Evolutionary conservation across 1,140 invertebrate species (phyloP), one percentile per base, ranked within the genome.

Genomic region (Pogonomyrmex barbatus): DNA sequence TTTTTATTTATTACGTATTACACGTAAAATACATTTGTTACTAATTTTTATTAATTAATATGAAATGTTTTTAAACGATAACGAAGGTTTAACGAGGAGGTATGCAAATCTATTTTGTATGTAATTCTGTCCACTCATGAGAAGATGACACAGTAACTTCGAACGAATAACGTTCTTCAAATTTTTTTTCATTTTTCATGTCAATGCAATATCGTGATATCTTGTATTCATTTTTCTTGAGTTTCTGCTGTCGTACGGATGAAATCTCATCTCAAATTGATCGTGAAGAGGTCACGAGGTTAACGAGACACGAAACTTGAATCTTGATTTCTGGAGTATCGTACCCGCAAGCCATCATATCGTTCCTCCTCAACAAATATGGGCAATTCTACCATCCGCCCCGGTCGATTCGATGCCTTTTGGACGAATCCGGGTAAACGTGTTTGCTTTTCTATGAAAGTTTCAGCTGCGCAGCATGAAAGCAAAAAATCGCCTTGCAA

Each of bases 291-390:
- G 45, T 77, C 24, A 65, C 24, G 10, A 50, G 39, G 73, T 79
- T 85, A 85, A 85, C 75, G 83, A 79, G 52, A 85, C 58, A 42
- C 33, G 70, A 85, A 85, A 85, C 60, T 56, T 60, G 75, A 85
- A 78, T 54, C 83, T 56, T 56, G 83, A 85, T 79, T 62, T 67
- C 24, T 54, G 42, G 36, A 39, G 30, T 76, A 65, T 79, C 62
- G 67, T 85, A 30, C 33, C 42, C 36, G 50, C 24, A 39, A 47
- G 81, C 39, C 52, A 83, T 81, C 78, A 36, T 81, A 60, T 52
- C 56, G 17, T 24, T 33, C n/a, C 24, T 33, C 65, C 45, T 52
- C 33, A 47, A 62, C 47, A 79, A 79, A 52, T 67, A 79, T 24
- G 12, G 45, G 52, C 24, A 45, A 56, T 70, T 56, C 50, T 30